These are phyloP conservation scores for Prochilodus magdalenae DNA, from an alignment of 2,113 vertebrate species.

Conservation along the genomic window DNA sequence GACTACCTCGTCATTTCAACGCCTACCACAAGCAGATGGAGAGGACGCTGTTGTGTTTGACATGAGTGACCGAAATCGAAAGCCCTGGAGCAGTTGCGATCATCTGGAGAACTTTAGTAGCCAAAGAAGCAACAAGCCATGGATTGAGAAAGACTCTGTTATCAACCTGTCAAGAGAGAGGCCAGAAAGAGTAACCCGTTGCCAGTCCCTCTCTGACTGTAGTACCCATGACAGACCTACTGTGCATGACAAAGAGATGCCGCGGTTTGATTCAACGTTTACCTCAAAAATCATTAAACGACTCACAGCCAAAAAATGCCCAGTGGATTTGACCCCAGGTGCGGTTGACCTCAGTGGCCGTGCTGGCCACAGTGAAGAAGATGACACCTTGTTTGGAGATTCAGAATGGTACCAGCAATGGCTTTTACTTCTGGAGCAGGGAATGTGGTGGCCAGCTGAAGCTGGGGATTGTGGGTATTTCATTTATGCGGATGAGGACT, in stretches of 20 bases:
- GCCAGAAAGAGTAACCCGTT: slow-evolving; percentile 54
- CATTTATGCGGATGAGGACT: slow-evolving; percentile 88
- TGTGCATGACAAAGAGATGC: slow-evolving; percentile 67
- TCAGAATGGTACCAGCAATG: slow-evolving; percentile 89
- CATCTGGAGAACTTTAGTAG: slow-evolving; percentile 61
- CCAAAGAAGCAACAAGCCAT: slow-evolving; percentile 56
- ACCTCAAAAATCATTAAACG: slow-evolving; percentile 74
- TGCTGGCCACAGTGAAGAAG: slow-evolving; percentile 72
- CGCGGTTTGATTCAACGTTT: slow-evolving; percentile 71
- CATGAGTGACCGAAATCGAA: slow-evolving; percentile 71
- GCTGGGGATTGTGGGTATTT: slow-evolving; percentile 91
- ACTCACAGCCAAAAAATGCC: slow-evolving; percentile 80
- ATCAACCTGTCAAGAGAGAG: slow-evolving; percentile 70
- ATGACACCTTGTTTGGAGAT: slow-evolving; percentile 74
- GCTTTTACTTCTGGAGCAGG: slow-evolving; percentile 87
- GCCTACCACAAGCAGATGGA: slow-evolving; percentile 63
- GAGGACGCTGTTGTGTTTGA: slow-evolving; percentile 76
- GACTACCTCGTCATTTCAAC: slow-evolving; percentile 59
- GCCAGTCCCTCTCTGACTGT: slow-evolving; percentile 72
- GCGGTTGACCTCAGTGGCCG: slow-evolving; percentile 61
- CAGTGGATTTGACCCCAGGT: slow-evolving; percentile 84
- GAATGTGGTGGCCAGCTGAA: slow-evolving; percentile 93
- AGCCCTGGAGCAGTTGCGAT: slow-evolving; percentile 73
- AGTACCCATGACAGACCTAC: slow-evolving; percentile 54
- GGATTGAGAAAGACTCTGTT: slow-evolving; percentile 54